Conservation (phyloP, 1,140 invertebrate genomes). For the Kradibia gibbosae region DNA sequence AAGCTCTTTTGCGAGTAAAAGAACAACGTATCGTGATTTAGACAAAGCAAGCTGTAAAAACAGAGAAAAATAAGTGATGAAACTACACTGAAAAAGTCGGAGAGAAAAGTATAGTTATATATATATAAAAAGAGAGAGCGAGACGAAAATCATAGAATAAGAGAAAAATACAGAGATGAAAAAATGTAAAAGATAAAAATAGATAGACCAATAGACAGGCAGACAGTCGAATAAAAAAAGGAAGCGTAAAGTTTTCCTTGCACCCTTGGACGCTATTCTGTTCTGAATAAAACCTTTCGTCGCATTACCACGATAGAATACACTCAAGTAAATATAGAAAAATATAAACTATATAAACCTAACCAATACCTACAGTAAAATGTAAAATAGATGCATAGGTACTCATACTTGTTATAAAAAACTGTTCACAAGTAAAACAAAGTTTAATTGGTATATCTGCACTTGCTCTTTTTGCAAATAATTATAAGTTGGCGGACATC, state of each 20-base stretch:
- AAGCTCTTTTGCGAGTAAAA: neutral
- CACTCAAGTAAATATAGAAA: neutral
- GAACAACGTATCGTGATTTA: neutral
- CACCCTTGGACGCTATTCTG: slow-evolving; percentile 11
- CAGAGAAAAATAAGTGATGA: neutral
- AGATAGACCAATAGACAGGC: neutral
- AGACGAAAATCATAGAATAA: neutral
- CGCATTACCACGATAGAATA: slow-evolving; percentile 23
- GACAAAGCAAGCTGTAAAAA: neutral
- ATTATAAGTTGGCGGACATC: slow-evolving; percentile 18
- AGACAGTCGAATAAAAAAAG: neutral
- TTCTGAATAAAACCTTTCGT: slow-evolving; percentile 32
- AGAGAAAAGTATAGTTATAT: neutral
- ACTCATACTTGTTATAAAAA: neutral
- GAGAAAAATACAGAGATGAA: slow-evolving; percentile 13
- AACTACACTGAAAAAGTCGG: neutral
- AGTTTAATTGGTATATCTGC: slow-evolving; percentile 42
- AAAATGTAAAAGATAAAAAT: neutral
- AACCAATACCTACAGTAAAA: neutral
- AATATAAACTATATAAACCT: neutral
- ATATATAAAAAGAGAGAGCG: neutral
- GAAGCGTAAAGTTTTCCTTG: slow-evolving; percentile 33
- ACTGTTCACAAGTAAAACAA: neutral
- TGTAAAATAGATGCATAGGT: neutral
- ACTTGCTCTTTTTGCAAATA: slow-evolving; percentile 32